Percentiles rank a stretch among this genome's conserved stretches.
These are phyloP conservation scores for Sebastes iracundus DNA, from an alignment of 2,797 vertebrate species.

Conservation along the genomic window DNA sequence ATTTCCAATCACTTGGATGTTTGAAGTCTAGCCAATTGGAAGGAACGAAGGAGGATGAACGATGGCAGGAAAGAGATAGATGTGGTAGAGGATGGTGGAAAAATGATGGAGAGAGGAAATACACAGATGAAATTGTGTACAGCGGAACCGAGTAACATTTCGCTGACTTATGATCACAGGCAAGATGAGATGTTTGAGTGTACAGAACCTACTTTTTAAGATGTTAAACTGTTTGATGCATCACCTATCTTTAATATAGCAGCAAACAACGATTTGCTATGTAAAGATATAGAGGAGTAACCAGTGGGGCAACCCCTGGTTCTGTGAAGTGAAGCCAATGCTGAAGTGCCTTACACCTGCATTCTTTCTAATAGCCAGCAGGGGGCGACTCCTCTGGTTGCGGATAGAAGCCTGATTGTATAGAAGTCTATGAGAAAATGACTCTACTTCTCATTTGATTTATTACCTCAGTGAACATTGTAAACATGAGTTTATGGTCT, in stretches of 20 bases:
- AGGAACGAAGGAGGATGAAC: conserved; percentile 11
- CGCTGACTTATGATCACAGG: background rate
- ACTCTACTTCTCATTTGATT: rapidly evolving
- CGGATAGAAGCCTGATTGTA: rapidly evolving
- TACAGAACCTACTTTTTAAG: background rate
- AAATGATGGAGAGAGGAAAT: conserved; percentile 20
- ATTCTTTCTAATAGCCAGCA: too few relatives aligned
- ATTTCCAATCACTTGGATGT: conserved; percentile 73
- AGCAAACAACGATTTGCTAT: too few relatives aligned
- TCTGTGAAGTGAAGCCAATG: too few relatives aligned
- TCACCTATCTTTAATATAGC: background rate
- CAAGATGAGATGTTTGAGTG: background rate
- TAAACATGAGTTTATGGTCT: too few relatives aligned
- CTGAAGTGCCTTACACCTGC: too few relatives aligned
- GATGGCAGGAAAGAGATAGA: conserved; percentile 29
- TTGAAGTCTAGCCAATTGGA: conserved; percentile 67
- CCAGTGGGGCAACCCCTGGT: too few relatives aligned
- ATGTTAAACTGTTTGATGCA: background rate
- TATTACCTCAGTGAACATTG: too few relatives aligned
- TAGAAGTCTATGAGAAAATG: too few relatives aligned
- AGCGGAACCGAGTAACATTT: background rate
- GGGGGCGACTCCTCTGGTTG: too few relatives aligned
- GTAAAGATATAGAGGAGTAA: too few relatives aligned
- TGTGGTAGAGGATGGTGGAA: conserved; percentile 24
- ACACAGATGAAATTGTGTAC: conserved; percentile 26